Evolutionary conservation across 2,113 vertebrate genomes (phyloP).

Genomic region (Pitta sordida): DNA sequence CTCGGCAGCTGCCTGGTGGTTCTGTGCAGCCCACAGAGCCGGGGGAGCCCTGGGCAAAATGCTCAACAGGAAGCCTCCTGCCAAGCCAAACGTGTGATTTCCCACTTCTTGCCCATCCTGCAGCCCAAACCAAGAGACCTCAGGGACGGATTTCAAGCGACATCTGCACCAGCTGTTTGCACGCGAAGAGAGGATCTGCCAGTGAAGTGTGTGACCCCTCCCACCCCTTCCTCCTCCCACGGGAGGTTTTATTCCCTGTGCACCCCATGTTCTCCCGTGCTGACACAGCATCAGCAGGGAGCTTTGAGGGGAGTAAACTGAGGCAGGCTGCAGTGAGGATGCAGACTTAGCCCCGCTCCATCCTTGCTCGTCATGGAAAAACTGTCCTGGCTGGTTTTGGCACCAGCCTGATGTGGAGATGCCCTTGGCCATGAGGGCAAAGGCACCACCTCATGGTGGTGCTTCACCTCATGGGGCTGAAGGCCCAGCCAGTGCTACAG

Average conservation of each 20-base stretch:
- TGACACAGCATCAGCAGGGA: not conserved
- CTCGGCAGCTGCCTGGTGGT: not conserved
- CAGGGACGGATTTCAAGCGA: not conserved
- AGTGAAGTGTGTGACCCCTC: accelerated
- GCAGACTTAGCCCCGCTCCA: not conserved
- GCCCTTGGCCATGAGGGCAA: not conserved
- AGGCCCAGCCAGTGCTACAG: not conserved
- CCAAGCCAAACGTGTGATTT: not conserved
- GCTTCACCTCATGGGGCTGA: not conserved
- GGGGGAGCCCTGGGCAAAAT: not conserved
- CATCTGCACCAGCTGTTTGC: not conserved
- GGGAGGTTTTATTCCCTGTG: not conserved
- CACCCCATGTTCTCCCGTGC: not conserved
- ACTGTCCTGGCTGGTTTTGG: not conserved
- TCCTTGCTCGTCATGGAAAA: not conserved
- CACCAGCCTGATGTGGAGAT: accelerated
- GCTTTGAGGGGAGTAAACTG: not conserved
- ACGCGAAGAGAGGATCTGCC: not conserved
- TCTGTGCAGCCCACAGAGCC: not conserved
- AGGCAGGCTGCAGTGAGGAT: not conserved
- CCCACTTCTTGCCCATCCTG: not conserved
- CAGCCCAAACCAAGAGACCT: not conserved
- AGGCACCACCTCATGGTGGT: not conserved
- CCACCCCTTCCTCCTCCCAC: not conserved
- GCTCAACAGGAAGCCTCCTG: not conserved